Evolutionary conservation across 1,140 invertebrate genomes (phyloP), one percentile per base, ranked within the genome.

Genomic region (Parapsyche elsis): DNA sequence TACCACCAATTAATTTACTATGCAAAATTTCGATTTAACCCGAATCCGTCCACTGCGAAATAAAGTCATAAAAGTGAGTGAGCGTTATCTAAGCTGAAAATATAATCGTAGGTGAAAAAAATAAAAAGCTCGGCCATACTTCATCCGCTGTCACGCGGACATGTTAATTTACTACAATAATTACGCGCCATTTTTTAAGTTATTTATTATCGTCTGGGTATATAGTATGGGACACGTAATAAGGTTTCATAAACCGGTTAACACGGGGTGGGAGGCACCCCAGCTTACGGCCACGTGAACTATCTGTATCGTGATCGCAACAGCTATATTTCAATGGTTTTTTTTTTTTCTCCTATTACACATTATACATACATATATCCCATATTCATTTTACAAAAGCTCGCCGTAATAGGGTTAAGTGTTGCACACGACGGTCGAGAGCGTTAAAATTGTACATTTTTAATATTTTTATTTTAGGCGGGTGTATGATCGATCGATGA

Each of bases 181-280:
- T 73, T 73, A 73, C 21, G 71, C 71, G 38, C 24, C 64, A 67
- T 67, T 49, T 46, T 73, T 19, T 46, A 24, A 45, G 71, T 46
- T 73, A 73, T 73, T 73, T 73, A 73, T 73, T 73, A 73, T 38
- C 23, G 16, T 12, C 67, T 2, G 38, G 30, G 30, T 38, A 38
- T 38, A 38, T 38, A 21, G 67, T 10, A 73, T 19, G 26, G 64
- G 64, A 67, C 71, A 49, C 45, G 44, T 73, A 75, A 75, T 57
- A 16, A 30, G 53, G 46, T 75, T 53, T 59, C 23, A 30, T 75
- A 75, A 75, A 75, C 73, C 73, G 45, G 73, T 57, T 75, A 75
- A 75, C 73, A 75, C 73, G 73, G 73, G 73, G 73, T 75, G 49
- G 73, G 46, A 75, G 71, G 71, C 24, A 73, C 71, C 73, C 73